Evolutionary conservation across 2,113 vertebrate genomes (phyloP), one percentile per base, ranked within the genome.

Genomic region (Hippocampus mohnikei): DNA sequence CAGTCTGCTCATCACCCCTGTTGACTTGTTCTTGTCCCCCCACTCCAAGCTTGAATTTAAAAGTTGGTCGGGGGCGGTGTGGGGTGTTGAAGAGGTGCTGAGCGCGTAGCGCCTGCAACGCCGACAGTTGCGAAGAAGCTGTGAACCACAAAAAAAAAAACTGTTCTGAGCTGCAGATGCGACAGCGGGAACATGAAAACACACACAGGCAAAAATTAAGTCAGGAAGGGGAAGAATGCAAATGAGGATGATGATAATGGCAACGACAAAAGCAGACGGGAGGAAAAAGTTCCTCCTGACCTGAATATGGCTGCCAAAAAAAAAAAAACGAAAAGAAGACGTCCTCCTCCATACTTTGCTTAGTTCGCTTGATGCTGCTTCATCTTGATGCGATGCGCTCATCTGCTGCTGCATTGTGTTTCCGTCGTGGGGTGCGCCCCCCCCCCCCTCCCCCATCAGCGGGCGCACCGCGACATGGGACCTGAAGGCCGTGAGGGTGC

Each of bases 221-320:
- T 55, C 42, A 81, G 56, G 73, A 80, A 80, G 21, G 25, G 63
- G 69, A 69, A 74, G 70, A 62, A 85, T 84, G 82, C 78, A 84
- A 87, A 87, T 83, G 80, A 90, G 78, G 66, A 48, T 61, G 79
- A 77, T 76, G 73, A 75, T 37, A 6, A 37, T 44, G 63, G 58
- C 68, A 68, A 63, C 53, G 66, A 76, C 73, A 64, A 67, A 70
- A 66, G 23, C 33, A 72, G 72, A 71, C 48, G 70, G 88, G 74
- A 74, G 77, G 79, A 84, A 87, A 87, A 89, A 87, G 84, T 88
- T 88, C 85, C 58, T 58, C 74, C 78, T 86, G 88, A 88, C 88
- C 88, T 86, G 87, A 86, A 88, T 88, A 77, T 58, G 68, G 76
- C 76, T 74, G 78, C 75, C 25, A 77, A 87, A 79, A 88, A 77